A percentile compares a stretch with the other conserved stretches of the same genome.
Conservation (phyloP, 2,113 vertebrate species). For the Ibidorhyncha struthersii region DNA sequence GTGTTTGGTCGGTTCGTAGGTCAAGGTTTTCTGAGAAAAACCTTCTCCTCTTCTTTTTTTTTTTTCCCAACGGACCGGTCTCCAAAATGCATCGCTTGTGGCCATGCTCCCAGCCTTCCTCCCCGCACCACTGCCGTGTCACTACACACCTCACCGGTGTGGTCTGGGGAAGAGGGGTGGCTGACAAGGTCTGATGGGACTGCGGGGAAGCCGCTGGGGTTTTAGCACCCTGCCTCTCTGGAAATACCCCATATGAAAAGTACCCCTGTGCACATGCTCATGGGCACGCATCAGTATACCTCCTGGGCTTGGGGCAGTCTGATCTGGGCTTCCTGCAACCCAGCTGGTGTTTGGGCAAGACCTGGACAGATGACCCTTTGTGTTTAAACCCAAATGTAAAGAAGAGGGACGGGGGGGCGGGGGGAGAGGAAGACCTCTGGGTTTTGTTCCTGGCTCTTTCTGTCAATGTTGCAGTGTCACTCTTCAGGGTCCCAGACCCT, state of each 20-base stretch:
- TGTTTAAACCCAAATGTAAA: neutral
- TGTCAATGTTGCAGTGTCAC: neutral
- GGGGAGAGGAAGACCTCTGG: neutral
- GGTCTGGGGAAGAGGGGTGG: neutral
- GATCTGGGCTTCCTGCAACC: neutral
- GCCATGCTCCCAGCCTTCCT: neutral
- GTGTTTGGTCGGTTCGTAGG: slow-evolving; percentile 66
- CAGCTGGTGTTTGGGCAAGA: neutral
- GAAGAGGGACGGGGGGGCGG: too few relatives aligned
- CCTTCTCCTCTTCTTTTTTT: slow-evolving; percentile 52
- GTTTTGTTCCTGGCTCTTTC: neutral
- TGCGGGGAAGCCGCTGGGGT: neutral
- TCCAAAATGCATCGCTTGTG: neutral
- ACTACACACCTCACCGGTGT: neutral
- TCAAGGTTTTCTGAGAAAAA: slow-evolving; percentile 46
- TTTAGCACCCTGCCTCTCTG: neutral
- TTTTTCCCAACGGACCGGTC: neutral
- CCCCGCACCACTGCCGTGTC: accelerated
- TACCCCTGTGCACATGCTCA: neutral
- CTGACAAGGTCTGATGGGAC: neutral
- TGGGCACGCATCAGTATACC: accelerated
- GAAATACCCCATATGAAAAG: neutral
- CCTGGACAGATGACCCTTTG: neutral
- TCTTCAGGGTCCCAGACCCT: neutral
- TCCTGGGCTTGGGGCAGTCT: neutral